Base-by-base conservation (phyloP, 35 echinoderm and acorn worm species). In the Apostichopus californicus region DNA sequence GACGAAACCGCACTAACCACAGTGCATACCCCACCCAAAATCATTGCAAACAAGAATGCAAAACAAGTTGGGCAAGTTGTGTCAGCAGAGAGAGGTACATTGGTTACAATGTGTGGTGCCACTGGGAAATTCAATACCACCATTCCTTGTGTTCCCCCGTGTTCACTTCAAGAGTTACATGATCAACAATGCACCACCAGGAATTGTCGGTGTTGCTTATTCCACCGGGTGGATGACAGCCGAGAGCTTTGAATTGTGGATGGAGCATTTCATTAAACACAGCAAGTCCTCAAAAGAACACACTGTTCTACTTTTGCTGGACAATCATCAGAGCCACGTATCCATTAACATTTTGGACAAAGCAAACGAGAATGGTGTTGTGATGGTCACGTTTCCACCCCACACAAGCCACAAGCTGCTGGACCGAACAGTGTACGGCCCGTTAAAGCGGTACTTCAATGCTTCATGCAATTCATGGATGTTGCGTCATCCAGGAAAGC, bases 51-150 rank as follows among this genome's bases (percentile, higher is more conserved):
- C 28, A 21, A 61, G 64, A 75, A 28, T 61, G 8, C 28, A 75
- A 87, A 90, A 75, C 87, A 90, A 71, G 87, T 90, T 90, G 1
- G 68, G 11, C 17, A 52, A 73, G 59, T 66, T 52, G 63, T 63
- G 52, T 71, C 60, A 54, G 60, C 87, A 53, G 87, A 75, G 52
- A 90, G 23, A 70, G 87, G 87, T 25, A 90, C 87, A 25, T 75
- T 90, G 52, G 87, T 90, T 8, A 90, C 87, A 34, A 90, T 75
- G 60, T 90, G 87, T 54, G 26, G 66, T 25, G 59, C 68, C 87
- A 7, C 56, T 24, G 15, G 61, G 60, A 15, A 90, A 90, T 75
- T 52, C 61, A 6, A 63, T 90, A 11, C 87, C 87, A 63, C 17
- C 60, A 2, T 52, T 12, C 26, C 52, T 73, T 9, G 46, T 90